Evolutionary conservation across 2,113 vertebrate species (phyloP).

Genomic region (Paracanthobrama guichenoti): DNA sequence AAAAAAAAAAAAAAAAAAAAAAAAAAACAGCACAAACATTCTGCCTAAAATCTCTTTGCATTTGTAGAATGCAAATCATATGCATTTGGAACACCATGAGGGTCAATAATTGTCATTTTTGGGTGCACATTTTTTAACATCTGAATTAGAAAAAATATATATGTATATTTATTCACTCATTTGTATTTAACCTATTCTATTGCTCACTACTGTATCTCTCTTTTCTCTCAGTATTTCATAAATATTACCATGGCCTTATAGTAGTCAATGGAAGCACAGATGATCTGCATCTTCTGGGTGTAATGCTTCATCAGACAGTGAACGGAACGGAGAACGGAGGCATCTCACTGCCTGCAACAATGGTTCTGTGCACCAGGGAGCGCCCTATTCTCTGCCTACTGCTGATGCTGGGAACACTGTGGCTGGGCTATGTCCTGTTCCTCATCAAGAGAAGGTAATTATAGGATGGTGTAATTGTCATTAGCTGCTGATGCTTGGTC

Average conservation of each 20-base stretch:
- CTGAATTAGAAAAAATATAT: no score
- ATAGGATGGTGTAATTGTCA: not conserved
- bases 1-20: no score
- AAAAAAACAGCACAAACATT: not conserved
- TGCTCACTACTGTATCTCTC: not conserved
- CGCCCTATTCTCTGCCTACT: constrained; percentile 87
- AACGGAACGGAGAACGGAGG: constrained; percentile 29
- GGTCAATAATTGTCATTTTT: not conserved
- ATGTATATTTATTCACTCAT: no score
- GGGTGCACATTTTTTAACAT: not conserved
- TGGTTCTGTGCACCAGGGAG: constrained; percentile 76
- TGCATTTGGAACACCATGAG: not conserved
- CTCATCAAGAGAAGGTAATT: constrained; percentile 90
- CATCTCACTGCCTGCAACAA: constrained; percentile 55
- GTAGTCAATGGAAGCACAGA: constrained; percentile 66
- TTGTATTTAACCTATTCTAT: not conserved
- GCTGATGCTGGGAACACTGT: constrained; percentile 90
- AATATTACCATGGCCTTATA: constrained; percentile 76
- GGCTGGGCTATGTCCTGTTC: constrained; percentile 90
- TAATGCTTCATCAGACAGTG: constrained; percentile 59
- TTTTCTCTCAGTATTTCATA: constrained; percentile 81
- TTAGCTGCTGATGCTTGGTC: constrained; percentile 13
- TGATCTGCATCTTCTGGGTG: constrained; percentile 64
- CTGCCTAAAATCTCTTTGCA: not conserved
- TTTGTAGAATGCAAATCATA: not conserved